phyloP scores from a whole-genome alignment of 2,113 vertebrate genomes.

The Tetrao urogallus region DNA sequence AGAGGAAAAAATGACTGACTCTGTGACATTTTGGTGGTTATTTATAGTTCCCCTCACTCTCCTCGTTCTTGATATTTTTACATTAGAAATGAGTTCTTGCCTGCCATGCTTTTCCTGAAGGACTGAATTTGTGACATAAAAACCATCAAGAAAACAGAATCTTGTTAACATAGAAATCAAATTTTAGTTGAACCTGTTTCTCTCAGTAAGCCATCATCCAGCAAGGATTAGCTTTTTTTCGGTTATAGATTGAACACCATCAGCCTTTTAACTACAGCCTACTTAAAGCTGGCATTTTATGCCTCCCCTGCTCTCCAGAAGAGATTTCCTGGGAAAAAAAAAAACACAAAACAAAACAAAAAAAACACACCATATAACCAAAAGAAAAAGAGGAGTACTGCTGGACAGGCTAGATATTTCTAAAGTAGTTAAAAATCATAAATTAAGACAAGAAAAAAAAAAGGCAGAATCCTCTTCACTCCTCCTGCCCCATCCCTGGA shows the following conservation, averaged over 20 bases:
- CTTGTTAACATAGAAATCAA: not conserved
- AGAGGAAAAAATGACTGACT: slow-evolving; percentile 62
- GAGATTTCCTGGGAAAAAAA: not conserved
- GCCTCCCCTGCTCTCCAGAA: not conserved
- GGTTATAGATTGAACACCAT: not conserved
- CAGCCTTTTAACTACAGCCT: not conserved
- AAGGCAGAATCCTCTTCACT: not conserved
- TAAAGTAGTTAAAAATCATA: not conserved
- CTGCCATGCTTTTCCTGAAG: slow-evolving; percentile 42
- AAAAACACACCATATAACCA: too few relatives aligned
- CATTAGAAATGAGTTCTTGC: slow-evolving; percentile 16
- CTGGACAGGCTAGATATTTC: not conserved
- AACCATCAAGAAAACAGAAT: not conserved
- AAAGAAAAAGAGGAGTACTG: not conserved
- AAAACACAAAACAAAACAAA: not conserved
- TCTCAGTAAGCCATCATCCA: not conserved
- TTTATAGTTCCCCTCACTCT: slow-evolving; percentile 56
- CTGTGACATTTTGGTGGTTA: slow-evolving; percentile 47
- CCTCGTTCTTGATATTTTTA: slow-evolving; percentile 40
- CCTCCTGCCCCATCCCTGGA: too few relatives aligned
- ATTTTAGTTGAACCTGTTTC: not conserved
- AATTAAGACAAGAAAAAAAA: not conserved
- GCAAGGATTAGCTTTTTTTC: not conserved
- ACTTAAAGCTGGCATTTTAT: not conserved
- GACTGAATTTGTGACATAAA: not conserved